phyloP scores from a whole-genome alignment of 37 sponge, comb jelly and placozoan genomes.

The Hexactinellida sp. region DNA sequence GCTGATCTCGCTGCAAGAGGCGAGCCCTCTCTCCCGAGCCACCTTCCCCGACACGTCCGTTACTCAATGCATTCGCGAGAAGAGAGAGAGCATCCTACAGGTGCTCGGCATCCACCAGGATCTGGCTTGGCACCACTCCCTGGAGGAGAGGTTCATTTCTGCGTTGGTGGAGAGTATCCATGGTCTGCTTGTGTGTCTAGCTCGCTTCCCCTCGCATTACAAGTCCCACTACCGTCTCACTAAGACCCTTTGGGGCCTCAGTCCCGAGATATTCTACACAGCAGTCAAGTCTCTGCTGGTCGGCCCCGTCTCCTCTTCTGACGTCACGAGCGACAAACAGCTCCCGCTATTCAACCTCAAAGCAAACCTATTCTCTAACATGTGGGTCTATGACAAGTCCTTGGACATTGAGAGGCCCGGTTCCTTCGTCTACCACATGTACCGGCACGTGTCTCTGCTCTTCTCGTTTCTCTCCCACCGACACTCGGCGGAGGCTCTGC shows the following conservation, averaged over 20 bases:
- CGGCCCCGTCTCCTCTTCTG: neutral
- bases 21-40: neutral
- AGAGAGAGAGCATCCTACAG: neutral
- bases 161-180: neutral
- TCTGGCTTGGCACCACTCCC: neutral
- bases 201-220: neutral
- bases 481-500: neutral
- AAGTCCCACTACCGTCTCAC: neutral
- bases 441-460: neutral
- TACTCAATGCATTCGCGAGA: neutral
- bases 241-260: neutral
- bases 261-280: neutral
- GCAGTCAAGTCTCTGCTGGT: neutral
- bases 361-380: neutral
- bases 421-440: slow-evolving; percentile 10
- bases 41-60: neutral
- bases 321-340: neutral
- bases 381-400: neutral
- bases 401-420: neutral
- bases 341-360: neutral
- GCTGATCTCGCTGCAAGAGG: neutral
- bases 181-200: neutral
- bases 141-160: neutral
- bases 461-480: neutral
- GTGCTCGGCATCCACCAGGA: neutral